Percentiles rank a stretch among this genome's conserved stretches.
Conservation (phyloP, 2,888 invertebrate genomes). For the Abrostola triplasia region DNA sequence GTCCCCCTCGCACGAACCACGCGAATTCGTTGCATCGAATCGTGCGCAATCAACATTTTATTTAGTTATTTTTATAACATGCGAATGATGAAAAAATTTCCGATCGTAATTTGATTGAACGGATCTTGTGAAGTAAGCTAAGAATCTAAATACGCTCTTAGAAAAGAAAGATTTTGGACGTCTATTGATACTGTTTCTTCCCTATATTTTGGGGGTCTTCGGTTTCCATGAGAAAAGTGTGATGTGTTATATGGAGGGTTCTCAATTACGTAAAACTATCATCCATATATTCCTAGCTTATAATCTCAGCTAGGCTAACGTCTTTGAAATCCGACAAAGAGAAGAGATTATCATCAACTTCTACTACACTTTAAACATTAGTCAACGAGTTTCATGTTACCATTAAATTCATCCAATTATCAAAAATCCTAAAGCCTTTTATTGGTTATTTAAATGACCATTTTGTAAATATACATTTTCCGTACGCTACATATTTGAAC, state of each 20-base stretch:
- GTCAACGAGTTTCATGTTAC: not conserved
- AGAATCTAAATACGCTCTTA: not conserved
- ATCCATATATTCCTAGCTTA: too few relatives aligned
- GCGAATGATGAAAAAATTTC: constrained; percentile 22
- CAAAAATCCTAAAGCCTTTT: not conserved
- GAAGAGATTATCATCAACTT: too few relatives aligned
- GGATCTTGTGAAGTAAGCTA: not conserved
- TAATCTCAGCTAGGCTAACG: too few relatives aligned
- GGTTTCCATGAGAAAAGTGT: too few relatives aligned
- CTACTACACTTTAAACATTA: too few relatives aligned
- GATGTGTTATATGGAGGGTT: too few relatives aligned
- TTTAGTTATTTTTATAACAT: constrained; percentile 35
- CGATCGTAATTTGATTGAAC: constrained; percentile 16
- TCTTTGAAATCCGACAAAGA: too few relatives aligned
- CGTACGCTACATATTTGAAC: not conserved
- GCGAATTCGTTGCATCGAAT: constrained; percentile 22
- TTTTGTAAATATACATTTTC: not conserved
- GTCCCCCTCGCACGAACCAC: constrained; percentile 14
- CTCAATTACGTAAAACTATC: too few relatives aligned
- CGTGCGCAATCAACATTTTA: constrained; percentile 41
- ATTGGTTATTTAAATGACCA: not conserved
- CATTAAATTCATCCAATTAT: not conserved
- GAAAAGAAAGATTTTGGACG: too few relatives aligned
- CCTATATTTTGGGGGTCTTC: too few relatives aligned
- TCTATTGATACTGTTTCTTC: too few relatives aligned